phyloP scores from a whole-genome alignment of 1,140 invertebrate species.

The Aleiodes sp. region DNA sequence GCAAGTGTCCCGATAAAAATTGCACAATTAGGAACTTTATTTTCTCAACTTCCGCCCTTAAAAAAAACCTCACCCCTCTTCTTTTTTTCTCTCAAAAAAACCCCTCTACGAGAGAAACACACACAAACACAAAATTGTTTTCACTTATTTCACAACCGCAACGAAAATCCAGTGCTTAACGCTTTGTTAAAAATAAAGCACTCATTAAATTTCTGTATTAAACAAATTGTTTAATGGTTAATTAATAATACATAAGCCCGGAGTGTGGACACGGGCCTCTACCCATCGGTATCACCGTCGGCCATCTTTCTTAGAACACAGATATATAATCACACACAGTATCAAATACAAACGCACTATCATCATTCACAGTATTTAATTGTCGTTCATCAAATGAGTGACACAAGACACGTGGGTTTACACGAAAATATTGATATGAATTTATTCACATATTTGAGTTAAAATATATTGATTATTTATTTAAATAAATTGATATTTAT shows the following conservation, averaged over 20 bases:
- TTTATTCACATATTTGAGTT: not conserved
- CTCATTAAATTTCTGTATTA: too few species aligned
- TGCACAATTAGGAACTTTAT: not conserved
- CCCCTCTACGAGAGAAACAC: too few species aligned
- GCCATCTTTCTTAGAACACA: conserved; percentile 27
- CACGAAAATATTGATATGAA: not conserved
- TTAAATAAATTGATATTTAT: not conserved
- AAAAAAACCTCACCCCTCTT: not conserved
- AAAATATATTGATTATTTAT: not conserved
- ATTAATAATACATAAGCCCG: conserved; percentile 5
- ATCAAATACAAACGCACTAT: conserved; percentile 14
- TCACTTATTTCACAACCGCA: not conserved
- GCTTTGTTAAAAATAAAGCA: not conserved
- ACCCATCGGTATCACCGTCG: conserved; percentile 25
- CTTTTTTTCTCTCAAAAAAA: not conserved
- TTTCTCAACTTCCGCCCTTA: not conserved
- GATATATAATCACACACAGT: conserved; percentile 17
- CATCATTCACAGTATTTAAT: not conserved
- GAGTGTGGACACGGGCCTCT: not conserved
- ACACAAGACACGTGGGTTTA: not conserved
- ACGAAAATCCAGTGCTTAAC: not conserved
- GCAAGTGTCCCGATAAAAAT: too few species aligned
- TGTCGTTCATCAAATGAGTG: not conserved
- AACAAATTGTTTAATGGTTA: too few species aligned
- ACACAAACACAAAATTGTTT: not conserved